A percentile compares a stretch with the other conserved stretches of the same genome.
Conservation (phyloP, 2,113 vertebrate species). For the Hydropotes inermis region DNA sequence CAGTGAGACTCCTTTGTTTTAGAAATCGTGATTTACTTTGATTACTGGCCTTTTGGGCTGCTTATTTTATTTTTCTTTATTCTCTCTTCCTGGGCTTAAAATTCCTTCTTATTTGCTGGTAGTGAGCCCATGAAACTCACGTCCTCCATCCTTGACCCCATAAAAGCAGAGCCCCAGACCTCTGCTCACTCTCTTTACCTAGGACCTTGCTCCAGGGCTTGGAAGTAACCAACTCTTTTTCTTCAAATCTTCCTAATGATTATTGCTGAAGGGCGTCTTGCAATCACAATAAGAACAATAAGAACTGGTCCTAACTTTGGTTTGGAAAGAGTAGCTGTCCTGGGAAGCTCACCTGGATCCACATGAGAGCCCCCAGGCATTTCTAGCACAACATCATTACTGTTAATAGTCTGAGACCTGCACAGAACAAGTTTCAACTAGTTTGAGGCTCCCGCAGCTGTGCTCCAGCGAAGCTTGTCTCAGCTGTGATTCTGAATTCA, state of each 20-base stretch:
- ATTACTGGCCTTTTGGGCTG: neutral
- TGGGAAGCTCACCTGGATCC: neutral
- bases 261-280: neutral
- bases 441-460: neutral
- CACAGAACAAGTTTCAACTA: neutral
- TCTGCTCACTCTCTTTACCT: neutral
- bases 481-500: neutral
- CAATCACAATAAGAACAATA: neutral
- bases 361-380: neutral
- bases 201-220: neutral
- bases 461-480: neutral
- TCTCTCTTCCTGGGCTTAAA: neutral
- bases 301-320: neutral
- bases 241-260: neutral
- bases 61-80: neutral
- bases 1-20: neutral
- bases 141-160: neutral
- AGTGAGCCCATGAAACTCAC: neutral
- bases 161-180: neutral
- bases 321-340: neutral
- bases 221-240: neutral
- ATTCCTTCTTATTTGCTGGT: neutral
- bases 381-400: neutral
- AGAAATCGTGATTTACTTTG: neutral
- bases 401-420: neutral